phyloP scores from a whole-genome alignment of 1,140 invertebrate genomes.

The Meloidogyne chitwoodi region DNA sequence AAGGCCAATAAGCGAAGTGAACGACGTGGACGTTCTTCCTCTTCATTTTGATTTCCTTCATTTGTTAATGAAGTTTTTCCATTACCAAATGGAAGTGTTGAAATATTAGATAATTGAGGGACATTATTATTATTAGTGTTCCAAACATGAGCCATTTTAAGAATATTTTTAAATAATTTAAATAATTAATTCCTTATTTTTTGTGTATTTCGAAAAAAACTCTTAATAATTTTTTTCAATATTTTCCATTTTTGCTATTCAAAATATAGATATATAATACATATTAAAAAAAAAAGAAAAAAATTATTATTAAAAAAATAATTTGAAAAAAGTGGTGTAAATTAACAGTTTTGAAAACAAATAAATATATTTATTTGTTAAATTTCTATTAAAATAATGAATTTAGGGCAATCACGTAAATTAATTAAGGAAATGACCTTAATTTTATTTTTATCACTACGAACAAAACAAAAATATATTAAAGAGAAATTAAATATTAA shows the following conservation, averaged over 20 bases:
- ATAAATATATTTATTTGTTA: not conserved
- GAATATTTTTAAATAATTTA: too few relatives aligned
- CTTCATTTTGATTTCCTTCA: not conserved
- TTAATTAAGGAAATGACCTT: not conserved
- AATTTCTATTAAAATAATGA: not conserved
- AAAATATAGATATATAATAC: too few relatives aligned
- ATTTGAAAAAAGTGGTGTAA: not conserved
- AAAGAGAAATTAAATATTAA: not conserved
- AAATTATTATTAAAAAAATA: not conserved
- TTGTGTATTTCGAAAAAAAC: too few relatives aligned
- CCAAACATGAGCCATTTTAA: not conserved
- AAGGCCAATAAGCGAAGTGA: slow-evolving; percentile 51
- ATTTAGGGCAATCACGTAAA: not conserved
- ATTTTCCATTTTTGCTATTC: too few relatives aligned
- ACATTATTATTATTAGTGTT: not conserved
- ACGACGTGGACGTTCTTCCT: slow-evolving; percentile 28
- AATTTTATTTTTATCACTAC: not conserved
- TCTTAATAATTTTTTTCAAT: too few relatives aligned
- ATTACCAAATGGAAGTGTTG: not conserved
- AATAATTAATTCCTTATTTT: too few relatives aligned
- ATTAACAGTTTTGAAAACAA: not conserved
- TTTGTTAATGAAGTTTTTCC: not conserved
- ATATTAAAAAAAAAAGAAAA: too few relatives aligned
- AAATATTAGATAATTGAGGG: not conserved
- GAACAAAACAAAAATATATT: not conserved